Base-by-base conservation (phyloP, 2,113 vertebrate species). In the Eupsittula cactorum region DNA sequence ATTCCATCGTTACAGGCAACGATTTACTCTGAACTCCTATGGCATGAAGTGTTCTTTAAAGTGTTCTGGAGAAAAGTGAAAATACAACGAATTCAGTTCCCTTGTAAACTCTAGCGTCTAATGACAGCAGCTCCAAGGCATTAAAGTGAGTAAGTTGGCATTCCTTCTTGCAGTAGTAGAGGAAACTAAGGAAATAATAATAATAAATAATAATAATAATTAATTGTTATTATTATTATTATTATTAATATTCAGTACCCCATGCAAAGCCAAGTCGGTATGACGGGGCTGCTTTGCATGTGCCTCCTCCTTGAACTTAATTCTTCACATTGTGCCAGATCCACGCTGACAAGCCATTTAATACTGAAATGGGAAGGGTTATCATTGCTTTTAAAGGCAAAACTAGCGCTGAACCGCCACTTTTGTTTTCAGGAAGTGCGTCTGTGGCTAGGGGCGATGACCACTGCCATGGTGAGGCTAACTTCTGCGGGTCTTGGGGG, bases 371-470 rank as follows among this genome's bases (percentile, higher is more conserved):
- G 64, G 75, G 64, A 31, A 90, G 53, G 37, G 50, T 37, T 29
- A 6, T 84, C 76, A 86, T 82, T 95, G 59, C 86, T 96, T 94
- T 59, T 89, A 90, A 93, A 90, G 82, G 28, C 75, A 95, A 97
- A 95, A 89, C 73, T 65, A 96, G 82, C 65, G 79, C 89, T 74
- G 75, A 16, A 85, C 86, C 20, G 16, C 35, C 33, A 24, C 70
- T 96, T 97, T 93, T 96, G 39, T 94, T 95, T 69, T 64, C 31
- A 13, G 37, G 14, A 14, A 29, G 35, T 3, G 28, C 27, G 44
- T 31, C n/a, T 88, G 94, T 81, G 96, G 82, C 95, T 84, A 81
- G 82, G 62, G 81, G 86, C 23, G 25, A 82, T 65, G 57, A 42
- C 68, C n/a, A 82, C 75, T 73, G 82, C 78, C 17, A 4, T n/a